Evolutionary conservation across 2,888 invertebrate genomes (phyloP), one percentile per base, ranked within the genome.

Genomic region (Eupithecia abbreviata): DNA sequence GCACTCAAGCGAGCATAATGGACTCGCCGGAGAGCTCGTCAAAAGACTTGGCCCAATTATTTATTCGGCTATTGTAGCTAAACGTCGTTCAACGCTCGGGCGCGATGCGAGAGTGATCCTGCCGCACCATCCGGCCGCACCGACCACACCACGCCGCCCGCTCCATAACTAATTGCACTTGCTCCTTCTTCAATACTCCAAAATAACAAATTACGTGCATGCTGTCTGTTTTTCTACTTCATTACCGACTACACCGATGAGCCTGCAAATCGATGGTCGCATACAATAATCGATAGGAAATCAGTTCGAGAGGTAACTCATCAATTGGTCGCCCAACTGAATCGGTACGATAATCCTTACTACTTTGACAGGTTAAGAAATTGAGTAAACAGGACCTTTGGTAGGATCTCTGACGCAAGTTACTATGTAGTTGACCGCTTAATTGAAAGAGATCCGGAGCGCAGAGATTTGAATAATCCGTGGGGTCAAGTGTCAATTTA

Each of bases 1-100:
- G 88, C 93, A 88, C 88, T 93, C 92, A 91, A 90, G 89, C 87
- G 90, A 87, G 89, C 93, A 94, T 94, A 93, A 94, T 94, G 91
- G 91, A 90, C 90, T 90, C 90, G 90, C 85, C 93, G 89, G 91
- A 90, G 92, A 91, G 90, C 92, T 92, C 91, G 91, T 94, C 93
- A 93, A 94, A 93, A 94, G 94, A 93, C 91, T 88, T 88, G 85
- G 89, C 87, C 90, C 94, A 94, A 94, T 94, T 94, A 94, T 91
- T 90, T 93, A 94, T 92, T 93, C 90, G 90, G 91, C 93, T 93
- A 94, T 93, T 94, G 93, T 94, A 91, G 89, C 90, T 91, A 89
- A 30, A 92, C 93, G 93, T 91, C 91, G 92, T 88, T 84, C 88
- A 86, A 86, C 90, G 89, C 89, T 87, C 91, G 89, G 90, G 86